Evolutionary conservation across 2,888 invertebrate species (phyloP).

Genomic region (Oscheius sp.): DNA sequence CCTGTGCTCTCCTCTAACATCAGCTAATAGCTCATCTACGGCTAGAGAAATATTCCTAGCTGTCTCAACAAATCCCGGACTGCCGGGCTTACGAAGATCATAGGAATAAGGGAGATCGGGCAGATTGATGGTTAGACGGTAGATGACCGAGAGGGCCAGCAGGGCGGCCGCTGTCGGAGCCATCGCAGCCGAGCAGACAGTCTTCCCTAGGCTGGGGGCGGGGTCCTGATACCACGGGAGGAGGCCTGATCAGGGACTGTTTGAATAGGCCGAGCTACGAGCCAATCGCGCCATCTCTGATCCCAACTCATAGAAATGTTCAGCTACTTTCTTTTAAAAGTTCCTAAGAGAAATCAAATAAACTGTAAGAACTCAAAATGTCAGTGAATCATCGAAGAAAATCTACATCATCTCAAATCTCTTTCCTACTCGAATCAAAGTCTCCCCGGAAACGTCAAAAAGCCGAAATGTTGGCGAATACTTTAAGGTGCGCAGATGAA

Average conservation of each 20-base stretch:
- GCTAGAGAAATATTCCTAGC: slow-evolving; percentile 49
- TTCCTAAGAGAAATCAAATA: no score
- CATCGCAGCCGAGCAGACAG: slow-evolving; percentile 36
- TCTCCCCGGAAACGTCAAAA: slow-evolving; percentile 12
- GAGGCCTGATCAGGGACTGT: slow-evolving; percentile 22
- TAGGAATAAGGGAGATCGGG: slow-evolving; percentile 66
- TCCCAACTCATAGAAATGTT: no score
- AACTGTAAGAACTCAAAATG: no score
- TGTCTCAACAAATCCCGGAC: slow-evolving; percentile 51
- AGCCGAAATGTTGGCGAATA: slow-evolving; percentile 6
- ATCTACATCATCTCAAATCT: background rate
- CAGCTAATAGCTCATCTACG: slow-evolving; percentile 44
- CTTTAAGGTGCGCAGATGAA: slow-evolving; percentile 29
- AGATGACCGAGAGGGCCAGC: slow-evolving; percentile 57
- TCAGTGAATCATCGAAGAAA: no score
- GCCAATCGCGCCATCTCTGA: slow-evolving; percentile 9
- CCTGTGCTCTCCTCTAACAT: slow-evolving; percentile 54
- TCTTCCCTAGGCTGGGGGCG: slow-evolving; percentile 4
- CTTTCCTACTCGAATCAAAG: background rate
- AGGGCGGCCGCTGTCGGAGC: slow-evolving; percentile 53
- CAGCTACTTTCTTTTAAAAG: no score
- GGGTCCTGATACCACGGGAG: slow-evolving; percentile 27
- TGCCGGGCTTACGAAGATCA: slow-evolving; percentile 51
- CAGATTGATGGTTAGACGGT: slow-evolving; percentile 64
- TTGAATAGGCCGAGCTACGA: slow-evolving; percentile 23